Evolutionary conservation across 2,113 vertebrate genomes (phyloP), one percentile per base, ranked within the genome.

Genomic region (Hippoglossus stenolepis): DNA sequence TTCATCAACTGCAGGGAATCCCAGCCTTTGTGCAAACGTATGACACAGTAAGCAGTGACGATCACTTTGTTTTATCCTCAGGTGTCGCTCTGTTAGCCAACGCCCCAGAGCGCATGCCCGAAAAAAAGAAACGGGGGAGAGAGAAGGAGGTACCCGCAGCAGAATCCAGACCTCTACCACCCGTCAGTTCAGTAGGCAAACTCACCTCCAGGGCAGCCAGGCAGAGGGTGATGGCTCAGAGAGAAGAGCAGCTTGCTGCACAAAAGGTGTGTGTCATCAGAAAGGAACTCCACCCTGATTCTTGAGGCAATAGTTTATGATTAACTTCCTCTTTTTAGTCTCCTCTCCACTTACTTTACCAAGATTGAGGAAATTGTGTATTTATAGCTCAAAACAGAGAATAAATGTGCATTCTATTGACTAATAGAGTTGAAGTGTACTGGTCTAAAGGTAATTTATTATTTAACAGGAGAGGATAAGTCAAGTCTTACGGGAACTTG

Each of bases 21-120:
- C 38, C 17, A 47, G 2, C 10, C 49, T 21, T 4, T 51, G 2
- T 61, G 20, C 14, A 13, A 12, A 12, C 66, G 1, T 65, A n/a
- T 60, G 20, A 64, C 54, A 15, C 28, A 43, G 8, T 45, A 18
- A 77, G 13, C 21, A 75, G 2, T 63, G 5, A 77, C 73, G 26
- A 11, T 10, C 1, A 0, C 63, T 62, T n/a, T 51, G 4, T 70
- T 53, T 64, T 68, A n/a, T 35, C 23, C 9, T 4, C 86, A 98
- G 97, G 97, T 15, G 98, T 99, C 63, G 97, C 97, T 0, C 92
- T 99, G 59, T 92, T 99, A 65, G 96, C 97, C 40, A 98, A 98
- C 0, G 96, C 97, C 9, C 97, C 97, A 0, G 98, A 98, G 77
- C 94, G 96, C 0, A 87, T 97, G 9, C 94, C 96, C 0, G 97